Conservation (phyloP, 2,888 invertebrate species). For the Aporophyla lueneburgensis region DNA sequence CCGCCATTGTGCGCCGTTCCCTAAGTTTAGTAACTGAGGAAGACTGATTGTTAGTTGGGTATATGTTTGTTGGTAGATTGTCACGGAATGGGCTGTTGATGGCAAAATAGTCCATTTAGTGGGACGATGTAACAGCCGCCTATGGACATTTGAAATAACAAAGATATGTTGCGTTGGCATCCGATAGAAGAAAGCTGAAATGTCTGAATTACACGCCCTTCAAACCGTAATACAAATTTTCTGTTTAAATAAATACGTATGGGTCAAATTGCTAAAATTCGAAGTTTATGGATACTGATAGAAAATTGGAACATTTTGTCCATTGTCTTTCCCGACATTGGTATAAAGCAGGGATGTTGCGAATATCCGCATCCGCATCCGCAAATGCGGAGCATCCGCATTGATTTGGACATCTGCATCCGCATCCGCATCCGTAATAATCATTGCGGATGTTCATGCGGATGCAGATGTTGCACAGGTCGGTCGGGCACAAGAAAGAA, state of each 20-base stretch:
- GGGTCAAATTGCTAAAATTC: neutral
- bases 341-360: no score
- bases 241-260: neutral
- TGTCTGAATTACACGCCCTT: neutral
- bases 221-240: neutral
- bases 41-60: constrained; percentile 58
- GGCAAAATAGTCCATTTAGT: neutral
- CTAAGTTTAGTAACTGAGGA: constrained; percentile 94
- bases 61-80: constrained; percentile 33
- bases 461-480: no score
- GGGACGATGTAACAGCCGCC: neutral
- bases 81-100: neutral
- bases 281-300: neutral
- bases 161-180: neutral
- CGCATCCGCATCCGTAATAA: no score
- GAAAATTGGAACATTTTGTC: neutral
- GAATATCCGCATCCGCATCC: no score
- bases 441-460: no score
- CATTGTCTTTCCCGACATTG: neutral
- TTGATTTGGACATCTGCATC: no score
- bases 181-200: neutral
- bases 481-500: no score
- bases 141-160: neutral
- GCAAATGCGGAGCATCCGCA: no score
- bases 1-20: constrained; percentile 97